A percentile compares a stretch with the other conserved stretches of the same genome.
These are phyloP conservation scores for Astropecten irregularis DNA, from an alignment of 53 echinoderm and acorn worm species.

Conservation along the genomic window DNA sequence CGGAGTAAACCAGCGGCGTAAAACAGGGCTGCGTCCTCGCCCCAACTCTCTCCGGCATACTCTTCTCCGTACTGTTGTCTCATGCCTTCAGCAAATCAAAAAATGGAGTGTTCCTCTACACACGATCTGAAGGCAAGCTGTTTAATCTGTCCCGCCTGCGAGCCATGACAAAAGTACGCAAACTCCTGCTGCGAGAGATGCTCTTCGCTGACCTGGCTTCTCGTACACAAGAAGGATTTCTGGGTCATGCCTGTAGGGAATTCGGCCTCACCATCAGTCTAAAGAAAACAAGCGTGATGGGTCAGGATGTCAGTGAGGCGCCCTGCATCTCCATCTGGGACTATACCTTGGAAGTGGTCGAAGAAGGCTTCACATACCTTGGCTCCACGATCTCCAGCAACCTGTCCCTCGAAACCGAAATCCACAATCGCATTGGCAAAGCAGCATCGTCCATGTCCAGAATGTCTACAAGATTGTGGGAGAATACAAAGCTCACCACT, in stretches of 20 bases:
- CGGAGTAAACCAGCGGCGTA: constrained; percentile 53
- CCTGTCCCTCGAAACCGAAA: constrained; percentile 36
- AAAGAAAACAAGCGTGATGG: constrained; percentile 51
- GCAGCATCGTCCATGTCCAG: too few relatives aligned
- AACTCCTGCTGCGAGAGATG: neutral
- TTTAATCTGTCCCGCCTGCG: constrained; percentile 44
- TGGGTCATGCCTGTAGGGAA: too few relatives aligned
- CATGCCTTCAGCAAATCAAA: constrained; percentile 30
- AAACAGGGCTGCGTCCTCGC: constrained; percentile 76
- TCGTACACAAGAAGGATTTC: too few relatives aligned
- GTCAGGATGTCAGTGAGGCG: neutral
- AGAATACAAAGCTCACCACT: too few relatives aligned
- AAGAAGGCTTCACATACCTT: constrained; percentile 57
- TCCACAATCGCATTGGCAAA: neutral
- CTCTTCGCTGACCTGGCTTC: constrained; percentile 12
- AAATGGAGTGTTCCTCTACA: constrained; percentile 57
- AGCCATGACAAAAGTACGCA: constrained; percentile 40
- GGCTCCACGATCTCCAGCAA: constrained; percentile 31
- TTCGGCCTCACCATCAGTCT: constrained; percentile 26
- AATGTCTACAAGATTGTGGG: too few relatives aligned
- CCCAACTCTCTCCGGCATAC: constrained; percentile 68
- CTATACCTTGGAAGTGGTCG: neutral
- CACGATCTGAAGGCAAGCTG: constrained; percentile 33
- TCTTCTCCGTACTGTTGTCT: constrained; percentile 60
- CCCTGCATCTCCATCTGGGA: neutral